A percentile compares a stretch with the other conserved stretches of the same genome.
phyloP scores from a whole-genome alignment of 2,888 invertebrate species.

The Apodemia zela region DNA sequence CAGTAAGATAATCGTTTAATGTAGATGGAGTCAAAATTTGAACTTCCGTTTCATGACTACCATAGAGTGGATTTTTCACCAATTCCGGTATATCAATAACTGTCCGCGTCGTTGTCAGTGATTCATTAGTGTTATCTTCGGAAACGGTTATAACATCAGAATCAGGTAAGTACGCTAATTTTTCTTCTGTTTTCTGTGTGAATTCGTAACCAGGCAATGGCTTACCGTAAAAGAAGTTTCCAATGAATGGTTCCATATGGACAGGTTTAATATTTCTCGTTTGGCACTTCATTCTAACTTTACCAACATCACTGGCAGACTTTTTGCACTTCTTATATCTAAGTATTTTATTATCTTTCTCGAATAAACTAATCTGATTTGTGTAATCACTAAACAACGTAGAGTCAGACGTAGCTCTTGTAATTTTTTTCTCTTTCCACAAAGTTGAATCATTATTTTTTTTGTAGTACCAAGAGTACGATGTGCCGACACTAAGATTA shows the following conservation, averaged over 20 bases:
- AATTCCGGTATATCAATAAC: conserved; percentile 61
- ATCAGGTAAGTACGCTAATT: conserved; percentile 67
- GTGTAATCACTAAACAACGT: conserved; percentile 76
- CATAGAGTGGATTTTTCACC: conserved; percentile 67
- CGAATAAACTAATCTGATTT: conserved; percentile 71
- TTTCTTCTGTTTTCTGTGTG: conserved; percentile 61
- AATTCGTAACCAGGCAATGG: conserved; percentile 63
- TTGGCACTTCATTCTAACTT: conserved; percentile 61
- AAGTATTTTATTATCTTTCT: conserved; percentile 45
- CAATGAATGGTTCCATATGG: conserved; percentile 66
- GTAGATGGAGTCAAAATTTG: conserved; percentile 44
- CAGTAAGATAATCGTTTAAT: conserved; percentile 45
- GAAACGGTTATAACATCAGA: conserved; percentile 65
- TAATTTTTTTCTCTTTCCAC: conserved; percentile 54
- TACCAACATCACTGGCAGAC: conserved; percentile 62
- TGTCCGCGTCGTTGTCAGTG: conserved; percentile 57
- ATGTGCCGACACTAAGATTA: conserved; percentile 69
- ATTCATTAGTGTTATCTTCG: conserved; percentile 61
- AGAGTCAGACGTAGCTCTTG: conserved; percentile 68
- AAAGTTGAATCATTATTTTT: conserved; percentile 60
- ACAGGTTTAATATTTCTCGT: conserved; percentile 61
- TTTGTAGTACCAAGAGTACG: conserved; percentile 76
- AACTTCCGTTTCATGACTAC: conserved; percentile 56
- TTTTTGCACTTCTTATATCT: conserved; percentile 62
- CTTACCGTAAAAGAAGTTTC: conserved; percentile 74